Evolutionary conservation across 2,113 vertebrate species (phyloP), one percentile per base, ranked within the genome.

Genomic region (Corythoichthys intestinalis): DNA sequence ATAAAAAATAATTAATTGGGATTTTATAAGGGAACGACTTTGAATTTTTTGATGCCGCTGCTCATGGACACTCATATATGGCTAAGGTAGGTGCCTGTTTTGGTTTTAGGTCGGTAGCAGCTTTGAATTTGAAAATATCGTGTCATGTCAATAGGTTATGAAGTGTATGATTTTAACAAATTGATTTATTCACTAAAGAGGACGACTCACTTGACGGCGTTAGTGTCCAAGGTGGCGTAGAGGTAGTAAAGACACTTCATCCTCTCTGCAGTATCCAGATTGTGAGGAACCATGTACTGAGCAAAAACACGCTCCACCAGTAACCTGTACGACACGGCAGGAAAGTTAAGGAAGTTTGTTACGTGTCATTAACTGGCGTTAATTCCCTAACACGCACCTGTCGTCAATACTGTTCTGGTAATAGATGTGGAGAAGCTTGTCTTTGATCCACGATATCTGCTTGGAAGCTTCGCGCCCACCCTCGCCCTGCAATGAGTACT

Each of bases 381-480:
- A 13, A 35, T 10, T 35, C 35, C 4, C 49, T 37, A 9, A 67
- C 66, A 60, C 93, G 85, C 84, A 98, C 97, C 96, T 90, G 85
- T 99, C 97, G 75, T 99, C 97, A 62, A 99, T 99, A 88, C 97
- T 98, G 88, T 98, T 99, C 90, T 99, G 97, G 81, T 99, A 99
- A 92, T 99, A 99, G 91, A 99, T 99, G 68, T 99, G 97, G 4
- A 99, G 91, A 69, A 99, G 89, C 80, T 99, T 99, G 88, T 99
- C 97, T 92, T 99, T 99, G 83, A 99, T 96, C 97, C 97, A 99
- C 46, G 95, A 94, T 86, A 99, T 98, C 87, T 99, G 96, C 75
- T 98, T 98, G 62, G 96, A 90, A n/a, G 95, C 94, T 83, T 99
- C 97, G 80, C 98, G 95, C 67, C 97, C 97, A 47, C 95, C 97